Evolutionary conservation across 2,888 invertebrate genomes (phyloP).

Genomic region (Flexamia atlantica): DNA sequence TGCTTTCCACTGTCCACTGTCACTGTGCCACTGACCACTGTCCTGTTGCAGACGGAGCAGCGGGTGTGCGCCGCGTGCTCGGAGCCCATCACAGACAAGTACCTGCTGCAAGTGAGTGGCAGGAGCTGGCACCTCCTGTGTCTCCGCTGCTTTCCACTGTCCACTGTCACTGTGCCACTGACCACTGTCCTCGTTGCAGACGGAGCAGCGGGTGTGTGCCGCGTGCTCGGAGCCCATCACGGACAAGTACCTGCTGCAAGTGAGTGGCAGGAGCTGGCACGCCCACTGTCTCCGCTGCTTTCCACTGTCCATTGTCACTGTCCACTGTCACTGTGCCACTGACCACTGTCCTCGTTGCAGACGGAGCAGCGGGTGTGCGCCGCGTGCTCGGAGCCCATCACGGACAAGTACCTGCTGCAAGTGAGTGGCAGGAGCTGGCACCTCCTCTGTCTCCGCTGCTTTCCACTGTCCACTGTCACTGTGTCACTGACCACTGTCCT

Average conservation of each 20-base stretch:
- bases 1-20: conserved; percentile 85
- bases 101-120: conserved; percentile 92
- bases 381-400: conserved; percentile 91
- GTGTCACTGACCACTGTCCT: not conserved
- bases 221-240: conserved; percentile 92
- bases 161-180: not conserved
- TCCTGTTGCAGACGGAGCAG: conserved; percentile 85
- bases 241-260: conserved; percentile 91
- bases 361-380: conserved; percentile 92
- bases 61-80: conserved; percentile 92
- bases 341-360: conserved; percentile 87
- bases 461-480: conserved; percentile 72
- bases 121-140: conserved; percentile 96
- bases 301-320: too few species aligned
- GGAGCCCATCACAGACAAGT: conserved; percentile 91
- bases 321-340: too few species aligned
- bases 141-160: conserved; percentile 94
- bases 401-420: conserved; percentile 91
- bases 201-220: conserved; percentile 91
- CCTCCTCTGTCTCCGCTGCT: conserved; percentile 93
- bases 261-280: conserved; percentile 94
- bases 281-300: conserved; percentile 72
- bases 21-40: not conserved
- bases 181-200: conserved; percentile 77
- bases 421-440: conserved; percentile 97